A percentile compares a stretch with the other conserved stretches of the same genome.
Conservation (phyloP, 2,888 invertebrate genomes). For the Nasonia oneida region DNA sequence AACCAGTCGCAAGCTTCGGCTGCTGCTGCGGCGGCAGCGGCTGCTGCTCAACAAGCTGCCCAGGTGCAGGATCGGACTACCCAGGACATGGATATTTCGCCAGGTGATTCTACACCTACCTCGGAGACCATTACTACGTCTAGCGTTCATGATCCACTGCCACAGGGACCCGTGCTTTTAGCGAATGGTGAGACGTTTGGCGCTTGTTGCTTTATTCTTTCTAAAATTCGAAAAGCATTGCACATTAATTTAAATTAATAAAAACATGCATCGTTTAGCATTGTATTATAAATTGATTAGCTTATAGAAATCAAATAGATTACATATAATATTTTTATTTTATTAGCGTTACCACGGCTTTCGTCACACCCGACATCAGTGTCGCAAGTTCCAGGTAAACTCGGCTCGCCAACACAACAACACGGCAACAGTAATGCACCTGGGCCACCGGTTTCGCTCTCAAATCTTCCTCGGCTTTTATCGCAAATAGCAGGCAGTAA, state of each 20-base stretch:
- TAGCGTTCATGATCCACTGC: conserved; percentile 80
- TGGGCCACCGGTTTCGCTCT: conserved; percentile 79
- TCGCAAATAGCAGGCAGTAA: conserved; percentile 80
- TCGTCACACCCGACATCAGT: conserved; percentile 81
- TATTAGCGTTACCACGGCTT: conserved; percentile 83
- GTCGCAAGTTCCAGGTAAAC: conserved; percentile 75
- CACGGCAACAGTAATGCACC: conserved; percentile 76
- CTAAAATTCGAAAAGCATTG: background rate
- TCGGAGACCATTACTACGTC: conserved; percentile 84
- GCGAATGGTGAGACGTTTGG: conserved; percentile 79
- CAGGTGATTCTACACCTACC: conserved; percentile 92
- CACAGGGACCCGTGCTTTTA: conserved; percentile 83
- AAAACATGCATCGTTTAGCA: too few species aligned
- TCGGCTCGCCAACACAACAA: conserved; percentile 75
- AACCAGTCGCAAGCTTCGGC: conserved; percentile 74
- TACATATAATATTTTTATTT: conserved; percentile 25
- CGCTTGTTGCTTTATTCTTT: background rate
- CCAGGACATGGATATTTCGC: conserved; percentile 97
- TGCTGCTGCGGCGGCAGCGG: conserved; percentile 39
- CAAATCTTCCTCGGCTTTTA: conserved; percentile 80
- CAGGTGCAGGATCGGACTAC: conserved; percentile 78
- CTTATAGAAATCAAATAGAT: background rate
- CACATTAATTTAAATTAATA: background rate
- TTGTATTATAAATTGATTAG: background rate
- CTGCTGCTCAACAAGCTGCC: conserved; percentile 80